Evolutionary conservation across 2,888 invertebrate genomes (phyloP).

Genomic region (Anorthoa munda): DNA sequence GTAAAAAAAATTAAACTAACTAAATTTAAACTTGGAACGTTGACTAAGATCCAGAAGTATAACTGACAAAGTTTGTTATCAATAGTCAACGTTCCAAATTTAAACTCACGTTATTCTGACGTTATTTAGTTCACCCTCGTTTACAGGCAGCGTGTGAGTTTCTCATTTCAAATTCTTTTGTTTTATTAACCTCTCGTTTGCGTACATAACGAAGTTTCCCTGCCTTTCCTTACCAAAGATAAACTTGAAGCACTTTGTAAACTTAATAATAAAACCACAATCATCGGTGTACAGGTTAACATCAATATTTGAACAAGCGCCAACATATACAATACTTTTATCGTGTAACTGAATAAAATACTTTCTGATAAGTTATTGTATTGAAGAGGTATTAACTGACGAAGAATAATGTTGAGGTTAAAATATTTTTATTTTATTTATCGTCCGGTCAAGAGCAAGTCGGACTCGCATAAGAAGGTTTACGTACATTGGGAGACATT

Average conservation of each 20-base stretch:
- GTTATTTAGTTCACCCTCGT: background rate
- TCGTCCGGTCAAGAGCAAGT: too few species aligned
- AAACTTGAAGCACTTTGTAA: conserved; percentile 32
- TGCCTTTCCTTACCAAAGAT: conserved; percentile 2
- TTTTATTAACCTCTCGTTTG: conserved; percentile 9
- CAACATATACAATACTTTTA: conserved; percentile 6
- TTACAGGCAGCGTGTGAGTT: conserved; percentile 12
- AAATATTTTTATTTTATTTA: too few species aligned
- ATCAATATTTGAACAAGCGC: conserved; percentile 24
- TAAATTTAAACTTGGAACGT: too few species aligned
- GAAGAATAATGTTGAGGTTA: too few species aligned
- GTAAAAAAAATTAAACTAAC: too few species aligned
- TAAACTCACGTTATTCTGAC: too few species aligned
- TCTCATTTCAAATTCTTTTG: conserved; percentile 23
- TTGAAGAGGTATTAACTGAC: background rate
- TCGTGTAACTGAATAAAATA: conserved; percentile 19
- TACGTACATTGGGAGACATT: too few species aligned
- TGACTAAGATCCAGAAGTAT: too few species aligned
- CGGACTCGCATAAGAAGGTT: too few species aligned
- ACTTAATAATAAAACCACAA: conserved; percentile 41
- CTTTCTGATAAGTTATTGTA: conserved; percentile 1
- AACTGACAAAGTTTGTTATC: too few species aligned
- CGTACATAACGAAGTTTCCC: conserved; percentile 25
- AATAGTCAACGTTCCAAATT: too few species aligned
- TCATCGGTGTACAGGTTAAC: conserved; percentile 8